Conservation (phyloP, 2,797 vertebrate species). For the Rhynchonycteris naso region DNA sequence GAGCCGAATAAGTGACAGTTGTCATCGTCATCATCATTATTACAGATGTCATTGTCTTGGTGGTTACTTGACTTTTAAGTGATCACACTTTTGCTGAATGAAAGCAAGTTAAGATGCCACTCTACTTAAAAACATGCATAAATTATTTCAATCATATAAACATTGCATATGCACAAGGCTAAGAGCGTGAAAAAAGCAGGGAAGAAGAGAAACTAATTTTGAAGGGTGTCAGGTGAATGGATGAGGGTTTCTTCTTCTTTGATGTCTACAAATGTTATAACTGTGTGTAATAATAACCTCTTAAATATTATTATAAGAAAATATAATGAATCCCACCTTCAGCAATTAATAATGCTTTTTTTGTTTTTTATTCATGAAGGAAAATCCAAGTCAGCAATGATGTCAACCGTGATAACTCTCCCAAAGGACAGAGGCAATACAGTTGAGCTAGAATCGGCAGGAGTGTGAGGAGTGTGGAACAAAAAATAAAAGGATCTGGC, state of each 20-base stretch:
- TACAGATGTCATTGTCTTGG: not conserved
- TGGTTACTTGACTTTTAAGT: constrained; percentile 73
- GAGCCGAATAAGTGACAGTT: not conserved
- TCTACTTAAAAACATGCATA: not conserved
- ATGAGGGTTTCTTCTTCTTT: not conserved
- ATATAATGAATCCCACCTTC: not conserved
- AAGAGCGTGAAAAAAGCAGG: not conserved
- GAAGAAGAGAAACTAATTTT: not conserved
- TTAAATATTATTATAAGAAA: not conserved
- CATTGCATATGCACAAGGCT: not conserved
- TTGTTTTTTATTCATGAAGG: not conserved
- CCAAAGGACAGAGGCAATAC: not conserved
- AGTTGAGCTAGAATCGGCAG: not conserved
- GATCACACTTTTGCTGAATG: constrained; percentile 51
- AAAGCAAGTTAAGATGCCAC: not conserved
- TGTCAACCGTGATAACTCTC: not conserved
- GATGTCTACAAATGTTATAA: not conserved
- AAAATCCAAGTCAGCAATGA: not conserved
- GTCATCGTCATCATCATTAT: not conserved
- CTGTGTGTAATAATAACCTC: not conserved
- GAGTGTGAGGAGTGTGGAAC: not conserved
- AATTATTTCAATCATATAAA: not conserved
- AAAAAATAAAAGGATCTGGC: not conserved
- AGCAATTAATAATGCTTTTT: constrained; percentile 13
- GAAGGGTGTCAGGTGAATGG: not conserved